Conservation (phyloP, 2,113 vertebrate genomes). For the Colossoma macropomum region DNA sequence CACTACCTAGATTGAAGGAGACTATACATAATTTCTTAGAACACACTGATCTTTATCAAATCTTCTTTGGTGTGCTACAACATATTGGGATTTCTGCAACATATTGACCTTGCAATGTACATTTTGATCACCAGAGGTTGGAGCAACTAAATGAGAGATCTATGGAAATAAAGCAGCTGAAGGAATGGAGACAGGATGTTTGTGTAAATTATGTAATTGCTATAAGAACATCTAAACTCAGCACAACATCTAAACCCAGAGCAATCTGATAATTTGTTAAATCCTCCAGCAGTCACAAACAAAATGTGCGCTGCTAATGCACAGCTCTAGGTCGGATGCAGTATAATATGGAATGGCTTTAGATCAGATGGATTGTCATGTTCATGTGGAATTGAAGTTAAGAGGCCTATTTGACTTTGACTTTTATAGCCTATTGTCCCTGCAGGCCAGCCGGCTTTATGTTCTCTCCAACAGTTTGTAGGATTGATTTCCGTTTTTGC, state of each 20-base stretch:
- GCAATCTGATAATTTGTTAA: neutral
- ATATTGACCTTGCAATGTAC: too few relatives aligned
- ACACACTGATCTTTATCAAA: too few relatives aligned
- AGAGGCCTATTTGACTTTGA: neutral
- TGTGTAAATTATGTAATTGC: neutral
- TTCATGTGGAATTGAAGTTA: neutral
- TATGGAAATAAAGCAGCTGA: neutral
- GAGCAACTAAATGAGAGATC: neutral
- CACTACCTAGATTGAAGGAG: too few relatives aligned
- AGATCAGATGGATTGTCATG: neutral
- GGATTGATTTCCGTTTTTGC: neutral
- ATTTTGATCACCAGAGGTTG: too few relatives aligned
- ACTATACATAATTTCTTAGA: too few relatives aligned
- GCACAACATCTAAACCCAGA: neutral
- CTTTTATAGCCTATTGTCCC: neutral
- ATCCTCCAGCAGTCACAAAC: neutral
- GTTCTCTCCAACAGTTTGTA: neutral
- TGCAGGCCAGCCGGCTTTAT: neutral
- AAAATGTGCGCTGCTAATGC: neutral
- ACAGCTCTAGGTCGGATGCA: neutral
- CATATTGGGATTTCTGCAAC: too few relatives aligned
- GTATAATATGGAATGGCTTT: neutral
- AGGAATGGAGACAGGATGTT: neutral
- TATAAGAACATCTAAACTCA: neutral
- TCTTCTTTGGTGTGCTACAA: too few relatives aligned